Evolutionary conservation across 1,140 invertebrate genomes (phyloP), one percentile per base, ranked within the genome.

Genomic region (Calliopsis andreniformis): DNA sequence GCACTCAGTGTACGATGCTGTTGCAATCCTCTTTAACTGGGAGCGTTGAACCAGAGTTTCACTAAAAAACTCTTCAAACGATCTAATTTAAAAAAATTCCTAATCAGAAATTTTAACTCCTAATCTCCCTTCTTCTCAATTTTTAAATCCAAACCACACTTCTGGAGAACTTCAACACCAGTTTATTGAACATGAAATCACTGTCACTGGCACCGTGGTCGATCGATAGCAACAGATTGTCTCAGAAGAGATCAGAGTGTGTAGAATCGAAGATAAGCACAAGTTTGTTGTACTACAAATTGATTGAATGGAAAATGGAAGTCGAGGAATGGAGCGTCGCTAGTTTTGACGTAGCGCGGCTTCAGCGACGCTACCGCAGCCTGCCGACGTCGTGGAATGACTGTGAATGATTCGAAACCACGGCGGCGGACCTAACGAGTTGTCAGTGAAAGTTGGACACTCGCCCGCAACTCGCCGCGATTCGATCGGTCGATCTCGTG

Each of bases 341-440:
- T 10, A 47, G 45, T 42, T 42, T 25, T 23, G 28, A 32, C 68
- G 39, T 23, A 3, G 6, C n/a, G 20, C 42, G 18, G 35, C 10
- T 73, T 59, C 43, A 59, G 0, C 51, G 59, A 47, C 70, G 49
- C 64, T 78, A 68, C 86, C 77, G 83, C 58, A 59, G 77, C 82
- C 83, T 84, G 70, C 84, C 83, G 80, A 82, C 86, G 86, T 82
- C 85, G 79, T 83, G 85, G 86, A 88, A 88, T 89, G 88, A 90
- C 90, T 90, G 90, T 84, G 87, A 90, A 90, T 89, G 87, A 88
- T 82, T 89, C 80, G 87, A 87, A 87, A 87, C 85, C 80, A 81
- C 84, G 77, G 84, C 79, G 45, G 78, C 69, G 67, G 49, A 61
- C 83, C 83, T 85, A 87, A 86, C 84, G 72, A 89, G 87, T 89